A percentile compares a stretch with the other conserved stretches of the same genome.
These are phyloP conservation scores for Odocoileus hemionus DNA, from an alignment of 2,113 vertebrate species.

Conservation along the genomic window DNA sequence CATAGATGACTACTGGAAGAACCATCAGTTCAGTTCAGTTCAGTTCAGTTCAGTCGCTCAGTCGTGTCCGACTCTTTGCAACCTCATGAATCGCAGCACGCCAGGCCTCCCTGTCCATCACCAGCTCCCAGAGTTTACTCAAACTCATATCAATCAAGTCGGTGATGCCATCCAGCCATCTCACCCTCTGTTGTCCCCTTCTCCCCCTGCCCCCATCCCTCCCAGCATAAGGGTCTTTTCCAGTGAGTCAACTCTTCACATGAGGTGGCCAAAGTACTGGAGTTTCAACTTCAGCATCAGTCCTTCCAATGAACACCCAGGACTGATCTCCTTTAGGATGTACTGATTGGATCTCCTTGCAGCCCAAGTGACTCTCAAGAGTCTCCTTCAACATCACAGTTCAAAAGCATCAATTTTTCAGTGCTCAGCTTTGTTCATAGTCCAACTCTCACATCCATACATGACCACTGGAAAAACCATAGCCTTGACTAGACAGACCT, in stretches of 20 bases:
- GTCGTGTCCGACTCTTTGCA: fast-evolving
- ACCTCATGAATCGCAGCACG: background rate
- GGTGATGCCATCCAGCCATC: background rate
- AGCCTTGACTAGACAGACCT: background rate
- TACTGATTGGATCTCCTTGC: background rate
- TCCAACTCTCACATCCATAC: background rate
- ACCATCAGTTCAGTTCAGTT: background rate
- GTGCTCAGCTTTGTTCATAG: background rate
- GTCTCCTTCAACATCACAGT: background rate
- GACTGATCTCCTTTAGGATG: background rate
- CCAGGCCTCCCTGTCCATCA: background rate
- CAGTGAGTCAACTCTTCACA: background rate
- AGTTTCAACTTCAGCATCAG: no score
- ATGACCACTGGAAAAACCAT: background rate
- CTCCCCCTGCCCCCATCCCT: background rate
- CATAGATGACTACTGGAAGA: background rate
- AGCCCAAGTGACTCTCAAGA: background rate
- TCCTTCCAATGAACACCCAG: background rate
- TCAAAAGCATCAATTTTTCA: background rate
- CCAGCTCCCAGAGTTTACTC: background rate
- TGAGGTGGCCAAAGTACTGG: background rate
- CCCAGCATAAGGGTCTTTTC: background rate
- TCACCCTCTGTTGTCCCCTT: background rate
- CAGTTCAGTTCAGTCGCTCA: background rate
- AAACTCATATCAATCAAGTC: background rate